A percentile compares a stretch with the other conserved stretches of the same genome.
Conservation (phyloP, 2,113 vertebrate genomes). For the Takifugu bimaculatus region DNA sequence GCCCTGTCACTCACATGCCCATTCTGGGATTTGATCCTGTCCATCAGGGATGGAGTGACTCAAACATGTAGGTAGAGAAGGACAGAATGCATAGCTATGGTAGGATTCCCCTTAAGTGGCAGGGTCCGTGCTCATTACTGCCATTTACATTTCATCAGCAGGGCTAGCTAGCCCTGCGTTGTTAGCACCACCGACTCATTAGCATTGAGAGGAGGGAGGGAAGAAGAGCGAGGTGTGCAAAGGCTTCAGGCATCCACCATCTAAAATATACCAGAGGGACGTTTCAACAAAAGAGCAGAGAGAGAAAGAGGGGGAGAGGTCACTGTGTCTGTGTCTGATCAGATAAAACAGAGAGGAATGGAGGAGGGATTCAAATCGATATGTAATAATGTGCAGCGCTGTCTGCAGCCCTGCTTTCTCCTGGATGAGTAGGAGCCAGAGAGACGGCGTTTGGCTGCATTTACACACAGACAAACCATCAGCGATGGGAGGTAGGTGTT, state of each 20-base stretch:
- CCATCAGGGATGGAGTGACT: conserved; percentile 68
- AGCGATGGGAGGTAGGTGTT: conserved; percentile 1
- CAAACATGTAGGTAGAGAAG: conserved; percentile 33
- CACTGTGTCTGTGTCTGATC: conserved; percentile 46
- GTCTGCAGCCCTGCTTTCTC: conserved; percentile 81
- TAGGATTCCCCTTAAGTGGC: conserved; percentile 78
- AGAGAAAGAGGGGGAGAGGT: conserved; percentile 29
- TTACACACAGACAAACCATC: conserved; percentile 32
- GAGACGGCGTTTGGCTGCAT: conserved; percentile 18
- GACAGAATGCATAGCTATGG: conserved; percentile 66
- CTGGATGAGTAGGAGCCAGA: conserved; percentile 71
- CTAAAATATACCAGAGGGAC: conserved; percentile 57
- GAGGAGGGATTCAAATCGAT: conserved; percentile 85
- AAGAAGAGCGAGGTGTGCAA: conserved; percentile 40
- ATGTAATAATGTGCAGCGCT: conserved; percentile 82
- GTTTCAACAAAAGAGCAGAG: conserved; percentile 33
- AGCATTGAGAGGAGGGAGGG: conserved; percentile 23
- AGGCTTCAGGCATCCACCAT: conserved; percentile 49
- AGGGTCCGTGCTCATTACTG: conserved; percentile 89
- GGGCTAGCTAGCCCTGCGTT: conserved; percentile 73
- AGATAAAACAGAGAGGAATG: conserved; percentile 52
- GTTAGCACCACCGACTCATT: conserved; percentile 66
- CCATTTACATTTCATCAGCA: conserved; percentile 94
- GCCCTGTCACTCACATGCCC: conserved; percentile 61
- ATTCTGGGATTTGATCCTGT: conserved; percentile 60